Percentiles rank a stretch among this genome's conserved stretches.
These are phyloP conservation scores for Tetraodon nigroviridis DNA, from an alignment of 2,113 vertebrate species.

Conservation along the genomic window DNA sequence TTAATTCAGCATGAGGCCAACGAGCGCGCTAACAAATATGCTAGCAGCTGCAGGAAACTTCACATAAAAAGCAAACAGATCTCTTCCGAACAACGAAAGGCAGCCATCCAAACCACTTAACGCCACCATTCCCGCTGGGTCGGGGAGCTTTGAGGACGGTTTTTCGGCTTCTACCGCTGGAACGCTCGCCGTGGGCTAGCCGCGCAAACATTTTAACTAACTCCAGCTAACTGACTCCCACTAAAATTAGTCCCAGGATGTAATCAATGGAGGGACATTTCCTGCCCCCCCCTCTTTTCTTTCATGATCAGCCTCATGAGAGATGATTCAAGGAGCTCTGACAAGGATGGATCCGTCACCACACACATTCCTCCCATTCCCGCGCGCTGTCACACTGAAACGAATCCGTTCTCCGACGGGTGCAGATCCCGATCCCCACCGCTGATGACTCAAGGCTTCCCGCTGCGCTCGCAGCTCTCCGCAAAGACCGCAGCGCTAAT, in stretches of 20 bases:
- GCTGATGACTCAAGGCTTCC: slow-evolving; percentile 9
- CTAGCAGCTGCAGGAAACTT: slow-evolving; percentile 30
- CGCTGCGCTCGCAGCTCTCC: slow-evolving; percentile 13
- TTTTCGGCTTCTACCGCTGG: slow-evolving; percentile 16
- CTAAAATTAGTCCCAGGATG: slow-evolving; percentile 60
- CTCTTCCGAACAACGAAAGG: slow-evolving; percentile 35
- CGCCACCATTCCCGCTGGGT: background rate
- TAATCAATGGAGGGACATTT: slow-evolving; percentile 44
- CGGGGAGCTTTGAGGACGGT: background rate
- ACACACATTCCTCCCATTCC: background rate
- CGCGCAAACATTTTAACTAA: slow-evolving; percentile 28
- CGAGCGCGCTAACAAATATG: too few species aligned
- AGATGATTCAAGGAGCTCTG: background rate
- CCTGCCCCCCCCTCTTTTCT: slow-evolving; percentile 5
- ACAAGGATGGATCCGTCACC: too few species aligned
- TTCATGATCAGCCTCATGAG: slow-evolving; percentile 6
- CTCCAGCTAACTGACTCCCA: slow-evolving; percentile 34
- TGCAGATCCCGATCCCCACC: background rate
- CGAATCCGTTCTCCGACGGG: background rate
- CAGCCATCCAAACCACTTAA: slow-evolving; percentile 20
- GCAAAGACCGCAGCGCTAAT: slow-evolving; percentile 20
- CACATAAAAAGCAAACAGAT: slow-evolving; percentile 27
- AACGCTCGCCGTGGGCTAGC: slow-evolving; percentile 15
- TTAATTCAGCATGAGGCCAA: too few species aligned
- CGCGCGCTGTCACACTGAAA: background rate